These are phyloP conservation scores for Gymnogyps californianus DNA, from an alignment of 2,113 vertebrate species.

Conservation along the genomic window DNA sequence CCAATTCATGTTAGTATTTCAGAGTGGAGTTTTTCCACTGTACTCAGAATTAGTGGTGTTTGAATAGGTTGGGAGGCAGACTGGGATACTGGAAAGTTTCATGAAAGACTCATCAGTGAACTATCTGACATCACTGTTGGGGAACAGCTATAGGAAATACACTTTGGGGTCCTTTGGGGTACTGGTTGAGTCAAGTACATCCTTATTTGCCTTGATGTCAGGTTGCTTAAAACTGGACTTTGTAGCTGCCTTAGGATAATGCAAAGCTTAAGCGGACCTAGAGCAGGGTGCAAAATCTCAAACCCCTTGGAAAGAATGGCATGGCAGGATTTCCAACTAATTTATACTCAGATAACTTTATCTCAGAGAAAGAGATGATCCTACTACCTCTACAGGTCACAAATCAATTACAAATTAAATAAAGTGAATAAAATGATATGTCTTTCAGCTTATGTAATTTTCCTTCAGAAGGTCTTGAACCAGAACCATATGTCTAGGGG, in stretches of 20 bases:
- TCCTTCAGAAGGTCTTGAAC: not conserved
- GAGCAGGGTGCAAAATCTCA: not conserved
- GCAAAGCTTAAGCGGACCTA: not conserved
- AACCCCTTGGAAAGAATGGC: not conserved
- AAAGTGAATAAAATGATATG: not conserved
- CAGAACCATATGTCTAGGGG: not conserved
- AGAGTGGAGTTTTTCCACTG: fast-evolving
- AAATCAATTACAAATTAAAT: not conserved
- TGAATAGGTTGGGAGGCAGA: not conserved
- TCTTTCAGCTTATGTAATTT: not conserved
- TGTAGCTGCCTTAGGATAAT: not conserved
- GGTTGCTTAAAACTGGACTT: not conserved
- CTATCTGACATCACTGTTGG: not conserved
- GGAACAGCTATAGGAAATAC: not conserved
- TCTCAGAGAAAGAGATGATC: not conserved
- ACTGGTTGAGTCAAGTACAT: not conserved
- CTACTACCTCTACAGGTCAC: not conserved
- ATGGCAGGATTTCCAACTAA: not conserved
- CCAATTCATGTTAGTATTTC: not conserved
- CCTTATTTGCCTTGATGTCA: not conserved
- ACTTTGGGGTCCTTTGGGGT: not conserved
- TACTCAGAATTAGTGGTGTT: not conserved
- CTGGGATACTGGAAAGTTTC: not conserved
- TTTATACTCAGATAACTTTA: not conserved
- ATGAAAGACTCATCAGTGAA: not conserved